phyloP scores from a whole-genome alignment of 2,113 vertebrate genomes.

The Notiomystis cincta region DNA sequence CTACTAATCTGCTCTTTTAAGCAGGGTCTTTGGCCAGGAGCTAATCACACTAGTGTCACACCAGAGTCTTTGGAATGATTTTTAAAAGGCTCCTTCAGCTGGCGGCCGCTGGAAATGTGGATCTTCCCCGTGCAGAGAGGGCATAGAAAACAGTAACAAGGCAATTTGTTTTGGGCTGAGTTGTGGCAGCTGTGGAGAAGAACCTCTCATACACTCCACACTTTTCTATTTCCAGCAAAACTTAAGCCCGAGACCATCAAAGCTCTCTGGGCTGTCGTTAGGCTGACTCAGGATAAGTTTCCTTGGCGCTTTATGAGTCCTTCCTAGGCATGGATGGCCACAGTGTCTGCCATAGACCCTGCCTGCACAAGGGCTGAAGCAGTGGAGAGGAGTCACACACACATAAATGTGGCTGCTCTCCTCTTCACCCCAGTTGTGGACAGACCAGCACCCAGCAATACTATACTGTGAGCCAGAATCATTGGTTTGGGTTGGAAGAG shows the following conservation, averaged over 20 bases:
- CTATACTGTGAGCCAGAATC: neutral
- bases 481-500: neutral
- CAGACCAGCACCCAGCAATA: neutral
- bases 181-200: neutral
- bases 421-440: neutral
- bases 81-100: neutral
- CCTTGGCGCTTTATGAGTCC: neutral
- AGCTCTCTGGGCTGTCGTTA: neutral
- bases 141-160: neutral
- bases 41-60: neutral
- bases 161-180: neutral
- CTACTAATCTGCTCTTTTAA: neutral
- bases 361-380: neutral
- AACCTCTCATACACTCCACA: neutral
- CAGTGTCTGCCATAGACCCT: neutral
- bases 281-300: neutral
- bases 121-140: neutral
- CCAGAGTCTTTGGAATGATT: neutral
- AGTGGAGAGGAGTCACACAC: neutral
- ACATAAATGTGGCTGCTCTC: neutral
- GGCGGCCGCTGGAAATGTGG: neutral
- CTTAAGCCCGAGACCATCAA: accelerated
- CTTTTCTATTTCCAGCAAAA: neutral
- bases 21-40: neutral
- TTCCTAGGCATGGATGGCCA: neutral